A percentile compares a stretch with the other conserved stretches of the same genome.
Evolutionary conservation across 2,888 invertebrate genomes (phyloP).

Genomic region (Cosmopolites sordidus): DNA sequence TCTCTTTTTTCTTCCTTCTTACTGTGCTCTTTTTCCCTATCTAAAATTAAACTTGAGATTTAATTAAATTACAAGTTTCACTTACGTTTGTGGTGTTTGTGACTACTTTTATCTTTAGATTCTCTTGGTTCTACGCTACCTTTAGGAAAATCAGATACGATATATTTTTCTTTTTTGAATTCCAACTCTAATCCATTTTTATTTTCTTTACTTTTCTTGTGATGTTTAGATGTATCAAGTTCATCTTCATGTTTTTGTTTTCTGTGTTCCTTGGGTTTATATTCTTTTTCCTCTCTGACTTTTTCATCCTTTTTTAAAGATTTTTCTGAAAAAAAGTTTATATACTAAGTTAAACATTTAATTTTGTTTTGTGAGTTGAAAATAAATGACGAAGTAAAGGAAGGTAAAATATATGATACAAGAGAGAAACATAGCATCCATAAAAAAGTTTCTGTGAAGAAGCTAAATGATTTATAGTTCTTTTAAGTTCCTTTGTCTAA

Average conservation of each 20-base stretch:
- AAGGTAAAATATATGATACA: too few relatives aligned
- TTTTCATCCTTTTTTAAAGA: slow-evolving; percentile 6
- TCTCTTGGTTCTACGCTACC: slow-evolving; percentile 8
- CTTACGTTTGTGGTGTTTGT: slow-evolving; percentile 14
- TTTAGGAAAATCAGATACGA: too few relatives aligned
- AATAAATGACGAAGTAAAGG: too few relatives aligned
- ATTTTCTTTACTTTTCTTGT: slow-evolving; percentile 21
- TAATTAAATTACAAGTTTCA: background rate
- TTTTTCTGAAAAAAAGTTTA: slow-evolving; percentile 5
- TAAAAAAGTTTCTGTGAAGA: too few relatives aligned
- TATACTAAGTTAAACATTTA: too few relatives aligned
- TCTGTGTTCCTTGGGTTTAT: slow-evolving; percentile 19
- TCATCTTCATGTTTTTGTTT: slow-evolving; percentile 26
- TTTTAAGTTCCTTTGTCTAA: too few relatives aligned
- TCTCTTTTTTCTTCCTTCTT: slow-evolving; percentile 12
- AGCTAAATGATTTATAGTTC: too few relatives aligned
- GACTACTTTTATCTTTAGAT: slow-evolving; percentile 5
- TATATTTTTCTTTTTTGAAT: background rate
- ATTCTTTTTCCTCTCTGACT: slow-evolving; percentile 12
- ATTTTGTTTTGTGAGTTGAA: too few relatives aligned
- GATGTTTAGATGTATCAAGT: slow-evolving; percentile 23
- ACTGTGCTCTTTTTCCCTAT: slow-evolving; percentile 16
- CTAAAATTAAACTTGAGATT: slow-evolving; percentile 5
- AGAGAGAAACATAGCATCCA: too few relatives aligned
- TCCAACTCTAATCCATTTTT: slow-evolving; percentile 9